A percentile compares a stretch with the other conserved stretches of the same genome.
Evolutionary conservation across 2,797 vertebrate species (phyloP).

Genomic region (Sphenodon punctatus): DNA sequence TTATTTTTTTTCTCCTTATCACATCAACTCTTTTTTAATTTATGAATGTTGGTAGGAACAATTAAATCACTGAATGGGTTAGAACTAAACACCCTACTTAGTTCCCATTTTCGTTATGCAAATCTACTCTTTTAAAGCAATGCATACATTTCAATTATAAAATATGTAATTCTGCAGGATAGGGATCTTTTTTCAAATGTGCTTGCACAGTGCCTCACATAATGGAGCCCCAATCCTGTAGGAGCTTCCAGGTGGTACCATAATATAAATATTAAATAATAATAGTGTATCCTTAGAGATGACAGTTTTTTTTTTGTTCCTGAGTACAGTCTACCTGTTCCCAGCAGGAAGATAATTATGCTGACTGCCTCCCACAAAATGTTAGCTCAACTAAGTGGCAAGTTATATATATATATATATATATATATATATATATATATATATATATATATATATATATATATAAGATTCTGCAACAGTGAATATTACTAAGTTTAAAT

Average conservation of each 20-base stretch:
- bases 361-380: conserved; percentile 35
- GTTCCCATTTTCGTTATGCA: neutral
- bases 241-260: neutral
- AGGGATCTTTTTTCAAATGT: neutral
- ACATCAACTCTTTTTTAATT: neutral
- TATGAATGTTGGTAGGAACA: neutral
- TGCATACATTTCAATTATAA: neutral
- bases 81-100: neutral
- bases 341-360: conserved; percentile 61
- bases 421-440: no score
- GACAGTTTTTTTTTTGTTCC: conserved; percentile 67
- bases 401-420: no score
- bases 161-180: neutral
- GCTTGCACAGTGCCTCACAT: neutral
- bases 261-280: neutral
- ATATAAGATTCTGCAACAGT: neutral
- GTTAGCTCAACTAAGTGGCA: conserved; percentile 40
- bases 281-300: neutral
- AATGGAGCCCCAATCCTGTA: neutral
- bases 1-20: neutral
- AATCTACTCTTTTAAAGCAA: accelerated
- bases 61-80: neutral
- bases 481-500: neutral
- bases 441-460: no score
- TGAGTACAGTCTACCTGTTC: conserved; percentile 50